A percentile compares a stretch with the other conserved stretches of the same genome.
phyloP scores from a whole-genome alignment of 2,113 vertebrate species.

The Dasyurus viverrinus region DNA sequence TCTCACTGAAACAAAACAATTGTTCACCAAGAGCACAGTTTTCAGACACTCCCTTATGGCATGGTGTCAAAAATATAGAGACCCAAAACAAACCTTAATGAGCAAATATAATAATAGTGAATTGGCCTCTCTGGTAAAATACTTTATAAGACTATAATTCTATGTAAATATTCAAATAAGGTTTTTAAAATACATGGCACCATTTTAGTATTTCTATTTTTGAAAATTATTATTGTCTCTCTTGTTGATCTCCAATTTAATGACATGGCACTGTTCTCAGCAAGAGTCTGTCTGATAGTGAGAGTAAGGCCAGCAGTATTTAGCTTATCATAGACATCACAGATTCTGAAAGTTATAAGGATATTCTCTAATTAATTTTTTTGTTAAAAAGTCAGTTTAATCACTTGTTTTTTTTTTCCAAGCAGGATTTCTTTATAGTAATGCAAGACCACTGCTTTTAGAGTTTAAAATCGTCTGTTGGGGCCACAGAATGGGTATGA shows the following conservation, averaged over 20 bases:
- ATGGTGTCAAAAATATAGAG: neutral
- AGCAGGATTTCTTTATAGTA: neutral
- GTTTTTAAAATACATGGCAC: neutral
- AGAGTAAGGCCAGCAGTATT: slow-evolving; percentile 13
- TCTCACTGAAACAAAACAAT: neutral
- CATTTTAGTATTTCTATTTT: neutral
- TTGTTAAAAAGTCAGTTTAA: slow-evolving; percentile 12
- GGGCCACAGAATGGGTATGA: neutral
- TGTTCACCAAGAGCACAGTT: neutral
- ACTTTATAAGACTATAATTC: neutral
- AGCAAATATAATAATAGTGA: neutral
- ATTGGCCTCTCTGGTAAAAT: neutral
- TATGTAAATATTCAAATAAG: neutral
- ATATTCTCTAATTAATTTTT: slow-evolving; percentile 37
- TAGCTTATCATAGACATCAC: slow-evolving; percentile 1
- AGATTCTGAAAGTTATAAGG: neutral
- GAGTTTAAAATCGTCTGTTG: slow-evolving; percentile 35
- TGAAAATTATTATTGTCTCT: slow-evolving; percentile 44
- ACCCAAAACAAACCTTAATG: neutral
- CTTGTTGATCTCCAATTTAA: slow-evolving; percentile 48
- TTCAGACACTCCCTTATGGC: neutral
- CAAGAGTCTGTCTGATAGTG: slow-evolving; percentile 40
- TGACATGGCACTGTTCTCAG: slow-evolving; percentile 49
- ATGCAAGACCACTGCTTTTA: neutral
- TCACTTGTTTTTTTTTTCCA: slow-evolving; percentile 23